Conservation (phyloP, 2,113 vertebrate species). For the Aepyceros melampus region DNA sequence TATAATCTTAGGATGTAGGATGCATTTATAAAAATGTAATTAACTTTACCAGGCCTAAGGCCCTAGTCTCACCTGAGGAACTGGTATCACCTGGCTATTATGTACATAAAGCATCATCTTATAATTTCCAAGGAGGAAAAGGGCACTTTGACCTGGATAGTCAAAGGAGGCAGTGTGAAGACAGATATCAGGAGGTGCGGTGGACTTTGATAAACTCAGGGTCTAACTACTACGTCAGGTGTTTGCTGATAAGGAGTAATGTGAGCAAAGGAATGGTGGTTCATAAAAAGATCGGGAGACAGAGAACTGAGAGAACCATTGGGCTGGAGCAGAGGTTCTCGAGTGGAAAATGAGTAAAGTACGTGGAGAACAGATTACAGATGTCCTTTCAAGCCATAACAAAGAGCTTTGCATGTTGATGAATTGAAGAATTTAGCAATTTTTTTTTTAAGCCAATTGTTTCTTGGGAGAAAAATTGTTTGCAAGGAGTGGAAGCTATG, state of each 20-base stretch:
- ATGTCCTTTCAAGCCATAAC: background rate
- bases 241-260: background rate
- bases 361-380: background rate
- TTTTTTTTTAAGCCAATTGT: background rate
- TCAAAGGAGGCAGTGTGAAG: background rate
- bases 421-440: background rate
- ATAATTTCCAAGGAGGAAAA: background rate
- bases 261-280: background rate
- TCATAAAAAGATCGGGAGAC: background rate
- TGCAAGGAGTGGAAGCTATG: background rate
- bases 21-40: background rate
- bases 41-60: background rate
- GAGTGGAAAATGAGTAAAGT: background rate
- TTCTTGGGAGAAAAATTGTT: background rate
- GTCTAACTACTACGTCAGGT: background rate
- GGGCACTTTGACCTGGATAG: background rate
- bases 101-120: background rate
- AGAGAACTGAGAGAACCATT: background rate
- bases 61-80: background rate
- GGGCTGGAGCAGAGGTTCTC: background rate
- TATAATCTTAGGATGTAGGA: background rate
- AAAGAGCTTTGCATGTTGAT: background rate
- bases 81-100: background rate
- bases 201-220: background rate
- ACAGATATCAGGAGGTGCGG: background rate